phyloP scores from a whole-genome alignment of 2,113 vertebrate species.

The Toxotes chatareus region DNA sequence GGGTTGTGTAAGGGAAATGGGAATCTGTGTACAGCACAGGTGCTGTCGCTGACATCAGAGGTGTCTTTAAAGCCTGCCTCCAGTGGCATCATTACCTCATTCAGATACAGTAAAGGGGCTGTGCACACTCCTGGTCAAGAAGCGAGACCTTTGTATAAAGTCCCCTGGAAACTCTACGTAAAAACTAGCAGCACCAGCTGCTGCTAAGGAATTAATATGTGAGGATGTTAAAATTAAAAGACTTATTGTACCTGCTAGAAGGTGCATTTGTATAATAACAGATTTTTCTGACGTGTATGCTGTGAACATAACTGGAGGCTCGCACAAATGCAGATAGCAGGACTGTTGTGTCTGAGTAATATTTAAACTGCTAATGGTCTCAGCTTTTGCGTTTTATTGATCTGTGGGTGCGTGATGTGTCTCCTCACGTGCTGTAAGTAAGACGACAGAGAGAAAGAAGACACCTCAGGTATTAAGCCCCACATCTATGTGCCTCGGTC shows the following conservation, averaged over 20 bases:
- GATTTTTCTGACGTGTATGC: neutral
- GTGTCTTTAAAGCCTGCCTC: conserved; percentile 31
- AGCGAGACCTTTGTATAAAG: neutral
- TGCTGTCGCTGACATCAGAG: conserved; percentile 25
- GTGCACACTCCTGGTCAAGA: conserved; percentile 28
- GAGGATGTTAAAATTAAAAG: neutral
- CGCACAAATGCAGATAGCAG: conserved; percentile 3
- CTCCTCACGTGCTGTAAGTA: conserved; percentile 1
- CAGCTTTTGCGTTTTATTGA: conserved; percentile 44
- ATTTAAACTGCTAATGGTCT: conserved; percentile 8
- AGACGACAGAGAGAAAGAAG: conserved; percentile 12
- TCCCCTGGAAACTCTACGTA: neutral
- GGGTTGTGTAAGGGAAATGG: conserved; percentile 26
- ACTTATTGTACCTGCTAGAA: neutral
- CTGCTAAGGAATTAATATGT: neutral
- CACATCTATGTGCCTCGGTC: conserved; percentile 9
- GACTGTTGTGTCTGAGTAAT: neutral
- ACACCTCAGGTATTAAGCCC: conserved; percentile 2
- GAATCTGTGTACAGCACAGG: conserved; percentile 1
- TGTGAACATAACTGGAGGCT: neutral
- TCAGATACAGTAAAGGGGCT: conserved; percentile 28
- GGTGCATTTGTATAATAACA: neutral
- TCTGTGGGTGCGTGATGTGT: conserved; percentile 14
- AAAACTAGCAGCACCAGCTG: conserved; percentile 1
- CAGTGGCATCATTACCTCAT: conserved; percentile 39